Evolutionary conservation across 2,797 vertebrate species (phyloP), one percentile per base, ranked within the genome.

Genomic region (Enteromius trimaculatus): DNA sequence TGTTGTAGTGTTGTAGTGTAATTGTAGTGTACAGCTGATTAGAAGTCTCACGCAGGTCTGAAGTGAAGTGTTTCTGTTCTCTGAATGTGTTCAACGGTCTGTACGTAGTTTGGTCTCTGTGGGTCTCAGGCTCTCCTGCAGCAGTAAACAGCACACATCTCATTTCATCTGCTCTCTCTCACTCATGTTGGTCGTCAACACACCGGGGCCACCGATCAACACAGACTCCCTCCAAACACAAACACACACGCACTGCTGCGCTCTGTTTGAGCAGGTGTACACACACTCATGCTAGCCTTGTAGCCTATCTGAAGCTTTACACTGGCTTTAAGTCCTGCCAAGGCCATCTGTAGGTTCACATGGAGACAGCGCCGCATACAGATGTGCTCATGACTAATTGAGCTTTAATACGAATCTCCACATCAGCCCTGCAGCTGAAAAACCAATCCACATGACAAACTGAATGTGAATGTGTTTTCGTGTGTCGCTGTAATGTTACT

Each of bases 221-320:
- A 53, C 47, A 80, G 49, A 42, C 66, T 80, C 1, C 17, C 17
- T 71, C 66, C 34, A 53, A 39, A 69, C 65, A 80, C 23, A 79
- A 79, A 79, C 65, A 55, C 64, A 21, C 64, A 6, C 2, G 11
- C 23, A 58, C 68, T 47, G 79, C 51, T 71, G 23, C 21, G 23
- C 51, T 80, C 51, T 78, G 53, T 75, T 85, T 86, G 58, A 77
- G 39, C 31, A 72, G 68, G 44, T 84, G 77, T 49, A 37, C 64
- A 82, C 49, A 68, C 71, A 68, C 44, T 14, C 16, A 2, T 7
- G 17, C 19, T 83, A n/a, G 76, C 16, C 53, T 78, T 55, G 13
- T 49, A 23, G 5, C 51, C 29, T 53, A 72, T 47, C 44, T 31
- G 1, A 76, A 71, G 77, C n/a, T 71, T 72, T 49, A 72, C 64